Evolutionary conservation across 2,113 vertebrate genomes (phyloP).

Genomic region (Ceyx margarethae): DNA sequence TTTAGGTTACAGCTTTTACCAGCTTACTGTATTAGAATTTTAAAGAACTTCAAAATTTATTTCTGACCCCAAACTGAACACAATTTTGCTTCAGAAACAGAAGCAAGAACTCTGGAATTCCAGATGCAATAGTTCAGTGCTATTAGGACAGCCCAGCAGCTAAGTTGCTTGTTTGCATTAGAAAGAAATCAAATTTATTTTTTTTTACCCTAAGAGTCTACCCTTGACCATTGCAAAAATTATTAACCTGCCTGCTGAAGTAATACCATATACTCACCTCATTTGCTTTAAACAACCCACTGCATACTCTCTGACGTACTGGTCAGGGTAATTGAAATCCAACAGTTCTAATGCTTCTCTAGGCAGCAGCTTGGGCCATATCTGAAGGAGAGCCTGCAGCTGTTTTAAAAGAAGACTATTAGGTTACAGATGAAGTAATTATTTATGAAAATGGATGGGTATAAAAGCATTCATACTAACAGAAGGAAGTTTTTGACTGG

Average conservation of each 20-base stretch:
- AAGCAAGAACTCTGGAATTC: not conserved
- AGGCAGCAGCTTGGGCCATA: conserved; percentile 93
- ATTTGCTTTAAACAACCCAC: conserved; percentile 89
- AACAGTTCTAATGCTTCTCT: conserved; percentile 93
- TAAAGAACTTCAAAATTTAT: not conserved
- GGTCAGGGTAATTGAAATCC: conserved; percentile 98
- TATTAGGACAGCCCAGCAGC: not conserved
- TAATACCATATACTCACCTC: conserved; percentile 79
- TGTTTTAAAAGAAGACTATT: conserved; percentile 47
- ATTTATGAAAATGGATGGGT: not conserved
- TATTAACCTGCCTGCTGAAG: not conserved
- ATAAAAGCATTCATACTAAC: not conserved
- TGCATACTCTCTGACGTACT: conserved; percentile 94
- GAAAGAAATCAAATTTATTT: conserved; percentile 9
- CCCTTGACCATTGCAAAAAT: conserved; percentile 36
- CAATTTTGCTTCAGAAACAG: not conserved
- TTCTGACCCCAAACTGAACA: not conserved
- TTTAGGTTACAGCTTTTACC: not conserved
- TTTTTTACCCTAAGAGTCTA: not conserved
- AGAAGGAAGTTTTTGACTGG: not conserved
- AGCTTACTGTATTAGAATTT: not conserved
- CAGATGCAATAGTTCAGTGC: not conserved
- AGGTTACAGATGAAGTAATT: not conserved
- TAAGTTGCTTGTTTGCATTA: conserved; percentile 22
- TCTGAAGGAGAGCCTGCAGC: conserved; percentile 96